phyloP scores from a whole-genome alignment of 2,797 vertebrate genomes.

The Eulemur mongoz region DNA sequence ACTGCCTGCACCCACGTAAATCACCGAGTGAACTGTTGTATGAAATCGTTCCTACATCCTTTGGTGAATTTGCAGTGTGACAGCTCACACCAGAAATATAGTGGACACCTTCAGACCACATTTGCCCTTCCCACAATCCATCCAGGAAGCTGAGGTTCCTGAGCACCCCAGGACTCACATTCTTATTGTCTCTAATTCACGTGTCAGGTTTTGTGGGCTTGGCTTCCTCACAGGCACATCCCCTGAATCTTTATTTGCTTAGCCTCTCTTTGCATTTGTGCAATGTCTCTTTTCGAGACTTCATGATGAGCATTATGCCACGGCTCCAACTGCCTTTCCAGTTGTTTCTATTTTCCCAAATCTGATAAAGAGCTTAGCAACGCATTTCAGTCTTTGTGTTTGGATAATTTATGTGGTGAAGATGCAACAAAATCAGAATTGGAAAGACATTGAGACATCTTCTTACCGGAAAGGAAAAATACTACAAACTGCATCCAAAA shows the following conservation, averaged over 20 bases:
- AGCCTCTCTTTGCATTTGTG: slow-evolving; percentile 8
- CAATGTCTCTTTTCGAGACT: not conserved
- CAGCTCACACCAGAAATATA: slow-evolving; percentile 52
- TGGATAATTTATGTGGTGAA: slow-evolving; percentile 46
- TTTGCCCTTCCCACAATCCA: not conserved
- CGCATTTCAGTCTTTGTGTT: slow-evolving; percentile 5
- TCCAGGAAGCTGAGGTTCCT: not conserved
- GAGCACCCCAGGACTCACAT: not conserved
- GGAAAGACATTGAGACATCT: not conserved
- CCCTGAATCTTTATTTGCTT: not conserved
- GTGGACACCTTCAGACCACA: slow-evolving; percentile 19
- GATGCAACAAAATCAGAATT: slow-evolving; percentile 46
- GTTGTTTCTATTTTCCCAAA: not conserved
- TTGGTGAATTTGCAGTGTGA: slow-evolving; percentile 66
- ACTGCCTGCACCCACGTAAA: slow-evolving; percentile 63
- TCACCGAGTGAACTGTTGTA: slow-evolving; percentile 69
- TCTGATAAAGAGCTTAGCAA: slow-evolving; percentile 45
- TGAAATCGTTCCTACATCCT: slow-evolving; percentile 73
- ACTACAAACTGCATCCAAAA: not conserved
- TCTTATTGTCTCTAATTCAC: slow-evolving; percentile 1
- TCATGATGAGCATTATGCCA: not conserved
- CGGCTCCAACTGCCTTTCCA: not conserved
- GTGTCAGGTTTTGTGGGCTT: not conserved
- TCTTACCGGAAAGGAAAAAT: slow-evolving; percentile 36
- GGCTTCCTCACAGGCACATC: not conserved